Evolutionary conservation across 2,113 vertebrate genomes (phyloP).

Genomic region (Alethe castanea): DNA sequence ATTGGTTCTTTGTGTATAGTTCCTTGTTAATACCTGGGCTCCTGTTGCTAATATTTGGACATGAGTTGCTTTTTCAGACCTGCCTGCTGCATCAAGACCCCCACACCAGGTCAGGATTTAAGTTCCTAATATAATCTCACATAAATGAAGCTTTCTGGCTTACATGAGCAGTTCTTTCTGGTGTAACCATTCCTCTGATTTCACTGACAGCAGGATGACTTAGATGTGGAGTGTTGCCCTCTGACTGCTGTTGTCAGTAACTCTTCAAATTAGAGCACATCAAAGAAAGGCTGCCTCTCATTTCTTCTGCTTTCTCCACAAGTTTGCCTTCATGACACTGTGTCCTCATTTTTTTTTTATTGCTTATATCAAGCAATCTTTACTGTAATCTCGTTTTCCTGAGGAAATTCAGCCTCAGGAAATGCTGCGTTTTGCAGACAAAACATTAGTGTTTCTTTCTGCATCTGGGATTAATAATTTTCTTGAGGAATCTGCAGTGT

Average conservation of each 20-base stretch:
- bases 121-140: neutral
- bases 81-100: neutral
- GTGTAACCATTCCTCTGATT: neutral
- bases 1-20: neutral
- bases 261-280: conserved; percentile 29
- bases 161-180: neutral
- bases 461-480: neutral
- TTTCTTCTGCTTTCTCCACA: neutral
- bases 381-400: neutral
- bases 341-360: conserved; percentile 12
- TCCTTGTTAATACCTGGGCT: neutral
- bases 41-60: neutral
- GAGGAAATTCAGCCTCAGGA: neutral
- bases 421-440: neutral
- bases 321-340: neutral
- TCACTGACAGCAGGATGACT: neutral
- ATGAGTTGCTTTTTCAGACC: neutral
- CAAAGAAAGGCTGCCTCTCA: neutral
- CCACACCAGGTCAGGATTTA: neutral
- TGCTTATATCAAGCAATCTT: neutral
- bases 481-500: neutral
- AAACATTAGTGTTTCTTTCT: neutral
- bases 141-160: neutral
- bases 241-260: conserved; percentile 18
- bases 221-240: conserved; percentile 1